A percentile compares a stretch with the other conserved stretches of the same genome.
phyloP scores from a whole-genome alignment of 2,113 vertebrate species.

The Macrotis lagotis region DNA sequence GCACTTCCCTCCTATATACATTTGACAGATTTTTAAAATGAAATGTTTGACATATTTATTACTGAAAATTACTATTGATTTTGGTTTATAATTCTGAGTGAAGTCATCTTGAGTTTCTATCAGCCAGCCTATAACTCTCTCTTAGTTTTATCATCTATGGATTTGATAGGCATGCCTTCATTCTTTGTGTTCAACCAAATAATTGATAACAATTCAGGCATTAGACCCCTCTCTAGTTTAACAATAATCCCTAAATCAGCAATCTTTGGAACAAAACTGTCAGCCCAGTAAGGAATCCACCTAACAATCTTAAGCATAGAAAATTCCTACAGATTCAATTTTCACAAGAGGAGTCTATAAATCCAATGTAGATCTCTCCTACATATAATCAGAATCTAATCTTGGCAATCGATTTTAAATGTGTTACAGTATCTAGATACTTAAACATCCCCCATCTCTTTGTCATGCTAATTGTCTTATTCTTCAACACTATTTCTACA shows the following conservation, averaged over 20 bases:
- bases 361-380: conserved; percentile 44
- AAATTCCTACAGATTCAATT: conserved; percentile 56
- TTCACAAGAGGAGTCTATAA: conserved; percentile 53
- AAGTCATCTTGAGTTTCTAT: neutral
- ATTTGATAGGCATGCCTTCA: neutral
- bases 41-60: neutral
- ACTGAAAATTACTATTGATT: neutral
- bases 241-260: conserved; percentile 6
- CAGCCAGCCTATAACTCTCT: neutral
- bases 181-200: conserved; percentile 8
- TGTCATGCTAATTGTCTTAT: conserved; percentile 57
- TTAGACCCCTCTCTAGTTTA: neutral
- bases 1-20: neutral
- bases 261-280: conserved; percentile 31
- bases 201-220: conserved; percentile 5
- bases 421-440: conserved; percentile 7
- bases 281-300: conserved; percentile 8
- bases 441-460: conserved; percentile 42
- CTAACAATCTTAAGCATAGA: conserved; percentile 50
- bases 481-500: conserved; percentile 49
- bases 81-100: neutral
- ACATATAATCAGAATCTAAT: neutral
- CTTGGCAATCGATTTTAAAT: conserved; percentile 47
- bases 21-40: neutral
- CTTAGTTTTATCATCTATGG: neutral